Evolutionary conservation across 2,888 invertebrate species (phyloP), one percentile per base, ranked within the genome.

Genomic region (Chymomyza amoena): DNA sequence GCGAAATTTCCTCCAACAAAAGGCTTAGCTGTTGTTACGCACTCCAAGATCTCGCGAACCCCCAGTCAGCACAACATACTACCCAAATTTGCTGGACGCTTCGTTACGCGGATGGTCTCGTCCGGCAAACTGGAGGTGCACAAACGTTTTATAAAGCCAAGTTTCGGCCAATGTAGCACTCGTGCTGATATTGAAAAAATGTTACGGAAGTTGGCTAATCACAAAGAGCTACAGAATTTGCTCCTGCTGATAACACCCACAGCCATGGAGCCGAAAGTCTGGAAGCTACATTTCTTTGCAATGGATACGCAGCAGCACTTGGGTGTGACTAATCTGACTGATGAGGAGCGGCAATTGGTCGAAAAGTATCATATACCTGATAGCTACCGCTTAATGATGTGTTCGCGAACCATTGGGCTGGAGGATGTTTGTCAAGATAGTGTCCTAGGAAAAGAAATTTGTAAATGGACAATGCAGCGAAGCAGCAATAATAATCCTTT

Each of bases 191-290:
- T 54, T 18, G 18, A 18, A 18, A 18, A 20, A 2, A 57, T 75
- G 1, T 1, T 78, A 3, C 45, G 9, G 2, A 70, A 61, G 13
- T 15, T 78, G 15, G 69, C 59, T 6, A 50, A 61, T 0, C 0
- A 6, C 16, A 10, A 15, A 5, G 36, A 61, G 3, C 32, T 69
- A 2, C 7, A 51, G 0, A 70, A 69, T 6, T 6, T 75, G 0
- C 13, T 78, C 6, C 64, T 78, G 2, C 6, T 68, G 4, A 68
- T 79, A 4, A 75, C 76, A 1, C 77, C 79, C 6, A 52, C 66
- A 1, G 9, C 7, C 6, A 20, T 56, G 1, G 25, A 9, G 0
- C 10, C 4, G 39, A 51, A 25, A 7, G 39, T n/a, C 0, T 4
- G 61, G 15, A 36, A 57, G 0, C 20, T 78, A n/a, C 76, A 78